A percentile compares a stretch with the other conserved stretches of the same genome.
phyloP scores from a whole-genome alignment of 2,888 invertebrate genomes.

The Uloborus plumipes region DNA sequence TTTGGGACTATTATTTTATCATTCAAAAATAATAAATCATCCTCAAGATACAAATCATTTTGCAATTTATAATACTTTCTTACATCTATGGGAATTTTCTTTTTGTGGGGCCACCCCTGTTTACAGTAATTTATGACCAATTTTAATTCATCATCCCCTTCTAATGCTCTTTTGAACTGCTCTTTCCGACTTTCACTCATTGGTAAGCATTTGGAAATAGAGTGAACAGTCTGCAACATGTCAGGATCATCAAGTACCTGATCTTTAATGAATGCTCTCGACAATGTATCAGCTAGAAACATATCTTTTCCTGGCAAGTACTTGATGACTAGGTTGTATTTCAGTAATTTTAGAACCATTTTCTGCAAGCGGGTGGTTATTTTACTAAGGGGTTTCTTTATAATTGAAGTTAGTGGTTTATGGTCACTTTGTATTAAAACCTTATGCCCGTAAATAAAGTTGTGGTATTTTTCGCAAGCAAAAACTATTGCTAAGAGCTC shows the following conservation, averaged over 20 bases:
- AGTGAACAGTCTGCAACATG: neutral
- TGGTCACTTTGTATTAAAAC: constrained; percentile 18
- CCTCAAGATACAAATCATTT: no score
- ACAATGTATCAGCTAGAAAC: neutral
- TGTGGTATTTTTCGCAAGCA: constrained; percentile 16
- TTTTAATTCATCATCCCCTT: neutral
- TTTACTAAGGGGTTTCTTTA: neutral
- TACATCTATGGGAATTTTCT: no score
- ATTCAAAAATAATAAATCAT: no score
- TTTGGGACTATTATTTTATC: no score
- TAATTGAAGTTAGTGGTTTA: constrained; percentile 9
- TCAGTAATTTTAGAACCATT: constrained; percentile 21
- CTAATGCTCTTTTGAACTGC: neutral
- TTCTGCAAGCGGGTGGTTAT: neutral
- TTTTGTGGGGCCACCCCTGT: no score
- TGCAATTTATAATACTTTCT: no score
- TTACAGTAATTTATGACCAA: no score
- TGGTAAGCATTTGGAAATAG: neutral
- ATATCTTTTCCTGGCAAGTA: neutral
- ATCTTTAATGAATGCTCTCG: constrained; percentile 1
- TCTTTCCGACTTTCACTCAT: neutral
- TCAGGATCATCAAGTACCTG: neutral
- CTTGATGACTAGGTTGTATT: constrained; percentile 5
- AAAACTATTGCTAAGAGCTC: constrained; percentile 20
- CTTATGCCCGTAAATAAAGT: constrained; percentile 15